These are phyloP conservation scores for Eidolon helvum DNA, from an alignment of 2,113 vertebrate genomes.

Conservation along the genomic window DNA sequence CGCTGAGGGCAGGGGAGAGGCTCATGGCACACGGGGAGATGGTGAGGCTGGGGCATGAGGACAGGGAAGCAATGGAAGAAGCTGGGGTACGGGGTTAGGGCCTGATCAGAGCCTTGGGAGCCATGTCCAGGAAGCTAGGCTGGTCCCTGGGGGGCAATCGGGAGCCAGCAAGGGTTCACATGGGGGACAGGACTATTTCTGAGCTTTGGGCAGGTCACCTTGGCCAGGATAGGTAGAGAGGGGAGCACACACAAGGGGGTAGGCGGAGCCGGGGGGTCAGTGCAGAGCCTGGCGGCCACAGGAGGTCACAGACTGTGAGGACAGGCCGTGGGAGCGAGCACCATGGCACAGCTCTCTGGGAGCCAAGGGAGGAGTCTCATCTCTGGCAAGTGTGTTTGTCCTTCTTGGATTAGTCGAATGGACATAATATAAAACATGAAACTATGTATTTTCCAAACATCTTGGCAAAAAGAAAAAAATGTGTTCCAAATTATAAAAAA, in stretches of 20 bases:
- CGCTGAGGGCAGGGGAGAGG: not conserved
- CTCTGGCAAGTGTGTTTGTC: not conserved
- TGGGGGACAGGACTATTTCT: not conserved
- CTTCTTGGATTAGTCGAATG: not conserved
- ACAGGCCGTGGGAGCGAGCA: not conserved
- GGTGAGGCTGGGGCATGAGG: not conserved
- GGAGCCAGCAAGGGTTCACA: not conserved
- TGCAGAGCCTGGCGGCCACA: accelerated
- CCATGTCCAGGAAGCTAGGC: not conserved
- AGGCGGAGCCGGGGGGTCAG: not conserved
- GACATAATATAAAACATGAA: not conserved
- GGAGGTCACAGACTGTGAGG: accelerated
- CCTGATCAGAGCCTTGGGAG: not conserved
- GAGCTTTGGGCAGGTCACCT: not conserved
- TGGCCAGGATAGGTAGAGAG: not conserved
- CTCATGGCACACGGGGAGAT: accelerated
- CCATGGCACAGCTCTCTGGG: not conserved
- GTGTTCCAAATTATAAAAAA: not conserved
- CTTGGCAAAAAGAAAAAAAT: not conserved
- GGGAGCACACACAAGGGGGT: accelerated
- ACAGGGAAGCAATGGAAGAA: not conserved
- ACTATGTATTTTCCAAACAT: not conserved
- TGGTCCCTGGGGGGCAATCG: not conserved
- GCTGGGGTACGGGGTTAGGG: not conserved
- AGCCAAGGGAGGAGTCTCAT: not conserved